These are phyloP conservation scores for Saguinus midas DNA, from an alignment of 2,113 vertebrate species.

Conservation along the genomic window DNA sequence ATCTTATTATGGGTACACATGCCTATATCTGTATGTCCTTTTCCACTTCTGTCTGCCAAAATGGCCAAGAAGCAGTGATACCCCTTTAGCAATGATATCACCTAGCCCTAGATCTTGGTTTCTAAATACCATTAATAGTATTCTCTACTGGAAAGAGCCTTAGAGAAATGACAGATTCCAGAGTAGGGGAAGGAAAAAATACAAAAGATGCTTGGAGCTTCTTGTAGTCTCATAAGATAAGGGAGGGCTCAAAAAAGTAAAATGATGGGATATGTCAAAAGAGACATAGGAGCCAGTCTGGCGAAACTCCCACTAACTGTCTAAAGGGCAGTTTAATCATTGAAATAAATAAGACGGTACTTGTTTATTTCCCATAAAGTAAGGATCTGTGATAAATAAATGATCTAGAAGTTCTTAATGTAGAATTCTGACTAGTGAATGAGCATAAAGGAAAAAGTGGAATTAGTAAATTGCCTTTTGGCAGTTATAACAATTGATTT, in stretches of 20 bases:
- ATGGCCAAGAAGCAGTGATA: neutral
- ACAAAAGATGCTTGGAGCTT: neutral
- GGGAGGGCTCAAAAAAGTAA: neutral
- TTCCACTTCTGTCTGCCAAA: neutral
- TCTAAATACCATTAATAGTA: neutral
- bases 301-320: neutral
- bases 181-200: neutral
- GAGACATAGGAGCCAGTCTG: neutral
- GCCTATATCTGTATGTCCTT: neutral
- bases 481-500: neutral
- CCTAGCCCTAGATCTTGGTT: neutral
- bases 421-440: conserved; percentile 26
- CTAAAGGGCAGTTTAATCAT: neutral
- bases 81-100: neutral
- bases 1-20: neutral
- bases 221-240: neutral
- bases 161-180: neutral
- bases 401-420: neutral
- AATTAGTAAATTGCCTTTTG: conserved; percentile 28
- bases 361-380: neutral
- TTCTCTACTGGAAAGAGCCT: neutral
- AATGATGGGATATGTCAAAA: neutral
- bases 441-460: neutral
- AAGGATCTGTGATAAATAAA: neutral
- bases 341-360: neutral